phyloP scores from a whole-genome alignment of 2,113 vertebrate genomes.

The Coracopsis vasa region DNA sequence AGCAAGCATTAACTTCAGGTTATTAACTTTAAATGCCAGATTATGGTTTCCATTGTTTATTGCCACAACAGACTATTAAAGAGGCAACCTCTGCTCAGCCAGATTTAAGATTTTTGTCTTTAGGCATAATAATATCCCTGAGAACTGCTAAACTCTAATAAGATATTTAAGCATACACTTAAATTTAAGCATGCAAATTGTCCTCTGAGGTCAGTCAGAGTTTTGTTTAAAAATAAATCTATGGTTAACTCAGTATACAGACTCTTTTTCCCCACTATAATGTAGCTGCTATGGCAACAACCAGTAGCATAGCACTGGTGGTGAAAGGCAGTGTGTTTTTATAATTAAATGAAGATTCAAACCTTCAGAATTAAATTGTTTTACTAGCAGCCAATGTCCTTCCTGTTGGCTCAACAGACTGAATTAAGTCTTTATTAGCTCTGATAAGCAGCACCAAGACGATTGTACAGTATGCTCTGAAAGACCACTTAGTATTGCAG shows the following conservation, averaged over 20 bases:
- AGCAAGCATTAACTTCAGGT: not conserved
- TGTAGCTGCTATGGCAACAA: not conserved
- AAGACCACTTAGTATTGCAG: not conserved
- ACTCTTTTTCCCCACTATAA: not conserved
- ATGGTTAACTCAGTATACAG: not conserved
- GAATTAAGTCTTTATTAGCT: not conserved
- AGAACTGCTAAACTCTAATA: not conserved
- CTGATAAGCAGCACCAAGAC: not conserved
- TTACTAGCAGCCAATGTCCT: not conserved
- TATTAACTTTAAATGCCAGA: not conserved
- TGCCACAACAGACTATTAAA: not conserved
- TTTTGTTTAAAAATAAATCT: not conserved
- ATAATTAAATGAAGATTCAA: not conserved
- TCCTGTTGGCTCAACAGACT: not conserved
- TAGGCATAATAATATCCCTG: not conserved
- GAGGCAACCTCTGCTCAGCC: not conserved
- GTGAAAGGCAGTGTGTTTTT: not conserved
- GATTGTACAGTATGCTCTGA: not conserved
- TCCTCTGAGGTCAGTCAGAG: not conserved
- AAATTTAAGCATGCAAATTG: not conserved
- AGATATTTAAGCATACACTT: not conserved
- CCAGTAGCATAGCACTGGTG: not conserved
- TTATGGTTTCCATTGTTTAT: not conserved
- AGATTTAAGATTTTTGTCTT: slow-evolving; percentile 3
- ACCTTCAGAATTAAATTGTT: not conserved